Evolutionary conservation across 2,888 invertebrate species (phyloP).

Genomic region (Thera obeliscata): DNA sequence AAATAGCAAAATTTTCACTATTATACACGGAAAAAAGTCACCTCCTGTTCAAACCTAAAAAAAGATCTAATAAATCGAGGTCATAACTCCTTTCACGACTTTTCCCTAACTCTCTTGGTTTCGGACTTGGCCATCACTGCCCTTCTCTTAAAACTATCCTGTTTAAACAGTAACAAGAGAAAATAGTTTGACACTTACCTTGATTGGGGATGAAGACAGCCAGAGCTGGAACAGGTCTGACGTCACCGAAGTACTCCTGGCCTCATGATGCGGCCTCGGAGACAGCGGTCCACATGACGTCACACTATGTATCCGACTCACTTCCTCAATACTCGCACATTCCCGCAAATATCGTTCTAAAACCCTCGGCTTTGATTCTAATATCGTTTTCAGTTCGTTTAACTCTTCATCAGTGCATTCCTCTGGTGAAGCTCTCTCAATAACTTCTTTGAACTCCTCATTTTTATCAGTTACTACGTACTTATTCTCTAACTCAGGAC

Average conservation of each 20-base stretch:
- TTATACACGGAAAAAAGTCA: too few relatives aligned
- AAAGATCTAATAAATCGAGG: too few relatives aligned
- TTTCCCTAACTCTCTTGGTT: too few relatives aligned
- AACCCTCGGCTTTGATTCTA: slow-evolving; percentile 85
- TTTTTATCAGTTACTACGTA: slow-evolving; percentile 67
- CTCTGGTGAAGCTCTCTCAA: slow-evolving; percentile 72
- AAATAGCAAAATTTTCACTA: too few relatives aligned
- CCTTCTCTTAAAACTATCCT: too few relatives aligned
- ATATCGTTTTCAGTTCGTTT: slow-evolving; percentile 65
- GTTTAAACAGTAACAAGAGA: neutral
- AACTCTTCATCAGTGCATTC: slow-evolving; percentile 76
- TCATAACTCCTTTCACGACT: too few relatives aligned
- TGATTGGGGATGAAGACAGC: slow-evolving; percentile 91
- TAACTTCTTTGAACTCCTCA: slow-evolving; percentile 72
- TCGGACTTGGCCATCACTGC: too few relatives aligned
- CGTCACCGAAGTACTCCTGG: slow-evolving; percentile 89
- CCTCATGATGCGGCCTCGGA: slow-evolving; percentile 77
- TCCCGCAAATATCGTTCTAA: slow-evolving; percentile 92
- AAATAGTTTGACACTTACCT: slow-evolving; percentile 76
- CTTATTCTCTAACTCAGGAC: slow-evolving; percentile 74
- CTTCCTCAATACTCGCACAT: slow-evolving; percentile 88
- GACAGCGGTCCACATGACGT: slow-evolving; percentile 82
- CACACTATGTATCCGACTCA: slow-evolving; percentile 84
- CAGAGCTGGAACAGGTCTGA: slow-evolving; percentile 94
- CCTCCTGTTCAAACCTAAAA: too few relatives aligned